phyloP scores from a whole-genome alignment of 2,113 vertebrate species.

The Jacana jacana region DNA sequence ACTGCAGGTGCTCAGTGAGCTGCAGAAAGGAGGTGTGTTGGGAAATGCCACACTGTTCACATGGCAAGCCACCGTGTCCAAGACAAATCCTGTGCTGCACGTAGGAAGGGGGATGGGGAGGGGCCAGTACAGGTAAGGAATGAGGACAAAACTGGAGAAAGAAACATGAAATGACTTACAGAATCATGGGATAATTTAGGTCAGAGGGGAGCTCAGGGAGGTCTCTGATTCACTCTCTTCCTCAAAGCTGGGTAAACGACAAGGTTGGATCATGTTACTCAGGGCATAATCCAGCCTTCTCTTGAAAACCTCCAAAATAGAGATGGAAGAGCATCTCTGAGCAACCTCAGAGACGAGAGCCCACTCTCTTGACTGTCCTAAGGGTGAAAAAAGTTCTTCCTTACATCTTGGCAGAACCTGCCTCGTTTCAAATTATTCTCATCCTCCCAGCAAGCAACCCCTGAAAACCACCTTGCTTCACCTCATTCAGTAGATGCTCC shows the following conservation, averaged over 20 bases:
- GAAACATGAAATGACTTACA: background rate
- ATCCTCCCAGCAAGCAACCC: background rate
- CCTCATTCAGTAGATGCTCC: background rate
- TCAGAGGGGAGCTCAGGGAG: background rate
- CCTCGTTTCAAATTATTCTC: background rate
- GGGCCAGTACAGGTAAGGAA: background rate
- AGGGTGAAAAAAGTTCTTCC: background rate
- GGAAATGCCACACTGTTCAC: background rate
- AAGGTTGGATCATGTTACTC: background rate
- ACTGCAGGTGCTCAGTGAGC: fast-evolving
- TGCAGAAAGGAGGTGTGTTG: background rate
- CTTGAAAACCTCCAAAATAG: background rate
- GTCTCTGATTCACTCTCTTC: background rate
- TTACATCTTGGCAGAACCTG: background rate
- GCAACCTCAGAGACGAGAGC: background rate
- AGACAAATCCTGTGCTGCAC: background rate
- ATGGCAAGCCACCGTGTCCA: fast-evolving
- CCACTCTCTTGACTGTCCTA: background rate
- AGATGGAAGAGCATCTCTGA: background rate
- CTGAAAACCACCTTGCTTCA: background rate
- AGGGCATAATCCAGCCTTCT: background rate
- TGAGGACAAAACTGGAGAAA: background rate
- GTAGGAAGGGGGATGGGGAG: background rate
- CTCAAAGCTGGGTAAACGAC: background rate
- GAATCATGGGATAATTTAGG: background rate